Evolutionary conservation across 2,888 invertebrate species (phyloP).

Genomic region (Celastrina argiolus): DNA sequence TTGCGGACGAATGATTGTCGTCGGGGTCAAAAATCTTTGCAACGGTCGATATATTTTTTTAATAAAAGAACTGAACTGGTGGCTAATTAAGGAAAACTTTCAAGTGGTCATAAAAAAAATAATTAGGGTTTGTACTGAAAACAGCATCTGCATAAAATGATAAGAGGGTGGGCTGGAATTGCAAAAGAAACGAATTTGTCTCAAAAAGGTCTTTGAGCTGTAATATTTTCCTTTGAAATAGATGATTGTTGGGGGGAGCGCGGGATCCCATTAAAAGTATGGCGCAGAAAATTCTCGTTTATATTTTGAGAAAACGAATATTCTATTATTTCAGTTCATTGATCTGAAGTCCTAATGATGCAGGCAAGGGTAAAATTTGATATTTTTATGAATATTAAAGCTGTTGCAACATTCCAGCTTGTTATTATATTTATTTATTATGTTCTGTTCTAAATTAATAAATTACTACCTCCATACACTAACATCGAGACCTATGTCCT

Average conservation of each 20-base stretch:
- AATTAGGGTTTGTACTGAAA: conserved; percentile 6
- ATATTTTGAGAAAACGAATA: not conserved
- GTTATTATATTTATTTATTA: too few relatives aligned
- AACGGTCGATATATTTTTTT: not conserved
- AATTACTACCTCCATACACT: too few relatives aligned
- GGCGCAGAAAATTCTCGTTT: conserved; percentile 1
- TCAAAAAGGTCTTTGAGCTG: not conserved
- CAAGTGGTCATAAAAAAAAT: not conserved
- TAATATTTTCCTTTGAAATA: conserved; percentile 9
- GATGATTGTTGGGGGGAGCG: conserved; percentile 7
- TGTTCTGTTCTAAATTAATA: too few relatives aligned
- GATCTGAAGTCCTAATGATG: not conserved
- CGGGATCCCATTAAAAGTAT: not conserved
- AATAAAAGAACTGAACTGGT: not conserved
- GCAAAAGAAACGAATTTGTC: conserved; percentile 11
- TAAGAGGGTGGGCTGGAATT: not conserved
- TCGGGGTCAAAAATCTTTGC: too few relatives aligned
- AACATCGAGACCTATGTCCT: too few relatives aligned
- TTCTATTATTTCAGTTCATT: conserved; percentile 1
- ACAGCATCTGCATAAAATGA: conserved; percentile 11
- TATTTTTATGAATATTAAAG: not conserved
- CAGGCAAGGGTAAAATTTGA: not conserved
- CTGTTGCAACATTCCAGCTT: not conserved
- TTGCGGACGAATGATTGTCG: too few relatives aligned
- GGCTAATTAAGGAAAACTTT: not conserved